phyloP scores from a whole-genome alignment of 2,113 vertebrate species.

The Numenius arquata region DNA sequence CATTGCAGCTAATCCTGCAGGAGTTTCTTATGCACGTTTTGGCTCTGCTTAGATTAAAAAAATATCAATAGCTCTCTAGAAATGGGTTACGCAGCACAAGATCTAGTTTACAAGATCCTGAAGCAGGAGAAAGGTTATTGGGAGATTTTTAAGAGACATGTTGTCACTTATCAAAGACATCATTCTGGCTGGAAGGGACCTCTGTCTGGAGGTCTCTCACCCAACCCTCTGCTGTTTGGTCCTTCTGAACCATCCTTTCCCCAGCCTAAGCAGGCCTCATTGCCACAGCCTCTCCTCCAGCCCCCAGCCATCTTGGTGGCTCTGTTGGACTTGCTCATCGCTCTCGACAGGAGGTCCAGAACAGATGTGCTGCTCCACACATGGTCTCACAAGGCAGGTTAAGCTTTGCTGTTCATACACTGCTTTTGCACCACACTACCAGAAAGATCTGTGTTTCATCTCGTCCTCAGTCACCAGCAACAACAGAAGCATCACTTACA shows the following conservation, averaged over 20 bases:
- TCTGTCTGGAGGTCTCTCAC: neutral
- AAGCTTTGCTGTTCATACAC: rapidly evolving
- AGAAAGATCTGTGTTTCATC: neutral
- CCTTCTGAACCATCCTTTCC: neutral
- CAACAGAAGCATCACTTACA: conserved; percentile 44
- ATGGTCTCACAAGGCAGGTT: rapidly evolving
- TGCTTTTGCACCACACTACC: neutral
- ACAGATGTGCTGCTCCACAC: rapidly evolving
- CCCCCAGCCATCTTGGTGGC: neutral
- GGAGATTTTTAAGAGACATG: neutral
- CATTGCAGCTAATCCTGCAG: neutral
- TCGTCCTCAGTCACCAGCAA: conserved; percentile 28
- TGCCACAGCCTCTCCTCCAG: neutral
- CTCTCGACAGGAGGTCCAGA: neutral
- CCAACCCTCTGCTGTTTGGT: rapidly evolving
- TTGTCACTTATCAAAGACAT: neutral
- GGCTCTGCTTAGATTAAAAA: neutral
- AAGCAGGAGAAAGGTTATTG: neutral
- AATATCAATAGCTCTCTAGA: neutral
- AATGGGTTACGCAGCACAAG: neutral
- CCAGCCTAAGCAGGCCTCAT: rapidly evolving
- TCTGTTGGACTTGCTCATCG: neutral
- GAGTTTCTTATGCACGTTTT: neutral
- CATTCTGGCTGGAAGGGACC: neutral
- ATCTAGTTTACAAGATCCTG: neutral